phyloP scores from a whole-genome alignment of 2,113 vertebrate species.

The Benitochromis conjunctus region DNA sequence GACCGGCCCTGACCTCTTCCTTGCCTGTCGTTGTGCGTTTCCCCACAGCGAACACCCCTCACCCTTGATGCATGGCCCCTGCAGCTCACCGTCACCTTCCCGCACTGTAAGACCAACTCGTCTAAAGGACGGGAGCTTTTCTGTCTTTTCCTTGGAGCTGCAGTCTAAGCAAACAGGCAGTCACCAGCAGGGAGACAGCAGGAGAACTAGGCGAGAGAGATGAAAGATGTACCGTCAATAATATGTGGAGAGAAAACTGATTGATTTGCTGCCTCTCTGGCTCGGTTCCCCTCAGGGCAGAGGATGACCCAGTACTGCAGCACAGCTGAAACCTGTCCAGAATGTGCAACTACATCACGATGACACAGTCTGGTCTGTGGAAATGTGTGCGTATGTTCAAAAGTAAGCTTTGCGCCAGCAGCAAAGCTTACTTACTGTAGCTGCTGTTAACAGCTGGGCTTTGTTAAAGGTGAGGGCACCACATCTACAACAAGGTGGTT shows the following conservation, averaged over 20 bases:
- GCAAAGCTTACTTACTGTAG: background rate
- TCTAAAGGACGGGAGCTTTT: background rate
- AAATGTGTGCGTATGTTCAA: background rate
- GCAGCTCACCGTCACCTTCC: background rate
- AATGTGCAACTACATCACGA: slow-evolving; percentile 2
- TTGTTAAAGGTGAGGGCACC: background rate
- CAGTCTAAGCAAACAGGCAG: background rate
- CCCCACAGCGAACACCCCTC: slow-evolving; percentile 27
- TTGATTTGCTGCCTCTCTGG: slow-evolving; percentile 30
- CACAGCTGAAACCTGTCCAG: slow-evolving; percentile 6
- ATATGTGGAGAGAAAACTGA: slow-evolving; percentile 11
- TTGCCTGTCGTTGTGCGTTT: slow-evolving; percentile 17
- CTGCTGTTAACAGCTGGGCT: background rate
- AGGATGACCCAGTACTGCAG: slow-evolving; percentile 50
- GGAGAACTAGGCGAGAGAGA: background rate
- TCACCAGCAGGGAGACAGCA: background rate
- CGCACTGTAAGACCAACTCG: background rate
- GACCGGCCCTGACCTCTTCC: slow-evolving; percentile 8
- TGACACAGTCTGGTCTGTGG: background rate
- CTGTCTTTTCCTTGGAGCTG: background rate
- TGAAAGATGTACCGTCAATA: slow-evolving; percentile 12
- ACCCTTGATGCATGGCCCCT: slow-evolving; percentile 64
- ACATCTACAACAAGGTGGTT: background rate
- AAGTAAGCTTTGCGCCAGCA: background rate
- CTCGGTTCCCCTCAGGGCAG: slow-evolving; percentile 7